A percentile compares a stretch with the other conserved stretches of the same genome.
Conservation (phyloP, 1,140 invertebrate genomes). For the Caenorhabditis inopinata region DNA sequence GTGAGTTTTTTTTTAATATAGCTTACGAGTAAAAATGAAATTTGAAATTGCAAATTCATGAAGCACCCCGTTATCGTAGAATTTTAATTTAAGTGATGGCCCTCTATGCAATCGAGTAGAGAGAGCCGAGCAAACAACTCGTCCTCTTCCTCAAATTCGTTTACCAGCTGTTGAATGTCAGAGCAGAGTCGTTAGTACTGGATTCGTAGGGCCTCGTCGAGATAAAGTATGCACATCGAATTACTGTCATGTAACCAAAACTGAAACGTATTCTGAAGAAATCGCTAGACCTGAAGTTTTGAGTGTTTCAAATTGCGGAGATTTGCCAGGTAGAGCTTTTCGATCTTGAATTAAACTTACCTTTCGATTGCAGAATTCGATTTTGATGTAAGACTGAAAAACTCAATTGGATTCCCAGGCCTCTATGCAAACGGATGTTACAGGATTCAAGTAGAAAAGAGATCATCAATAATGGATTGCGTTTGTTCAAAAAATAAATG, state of each 20-base stretch:
- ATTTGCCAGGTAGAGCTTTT: conserved; percentile 19
- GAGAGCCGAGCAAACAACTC: background rate
- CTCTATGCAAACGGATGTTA: conserved; percentile 40
- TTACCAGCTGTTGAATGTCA: conserved; percentile 30
- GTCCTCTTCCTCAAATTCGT: conserved; percentile 12
- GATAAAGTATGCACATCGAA: conserved; percentile 37
- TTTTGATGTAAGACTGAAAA: conserved; percentile 38
- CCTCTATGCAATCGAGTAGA: conserved; percentile 26
- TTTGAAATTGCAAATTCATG: no score
- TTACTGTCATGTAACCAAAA: conserved; percentile 37
- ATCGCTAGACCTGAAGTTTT: background rate
- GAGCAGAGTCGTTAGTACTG: conserved; percentile 34
- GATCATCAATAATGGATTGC: conserved; percentile 22
- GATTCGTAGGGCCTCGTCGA: conserved; percentile 29
- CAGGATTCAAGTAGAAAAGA: conserved; percentile 8
- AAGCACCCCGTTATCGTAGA: no score
- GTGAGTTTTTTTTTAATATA: conserved; percentile 16
- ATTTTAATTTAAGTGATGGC: background rate
- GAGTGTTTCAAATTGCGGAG: conserved; percentile 40
- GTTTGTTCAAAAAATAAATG: conserved; percentile 43
- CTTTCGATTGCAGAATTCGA: conserved; percentile 11
- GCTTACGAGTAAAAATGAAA: no score
- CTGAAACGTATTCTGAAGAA: conserved; percentile 18
- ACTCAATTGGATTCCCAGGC: conserved; percentile 19
- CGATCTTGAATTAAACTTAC: no score